Percentiles rank a stretch among this genome's conserved stretches.
Evolutionary conservation across 2,888 invertebrate genomes (phyloP).

Genomic region (Diloba caeruleocephala): DNA sequence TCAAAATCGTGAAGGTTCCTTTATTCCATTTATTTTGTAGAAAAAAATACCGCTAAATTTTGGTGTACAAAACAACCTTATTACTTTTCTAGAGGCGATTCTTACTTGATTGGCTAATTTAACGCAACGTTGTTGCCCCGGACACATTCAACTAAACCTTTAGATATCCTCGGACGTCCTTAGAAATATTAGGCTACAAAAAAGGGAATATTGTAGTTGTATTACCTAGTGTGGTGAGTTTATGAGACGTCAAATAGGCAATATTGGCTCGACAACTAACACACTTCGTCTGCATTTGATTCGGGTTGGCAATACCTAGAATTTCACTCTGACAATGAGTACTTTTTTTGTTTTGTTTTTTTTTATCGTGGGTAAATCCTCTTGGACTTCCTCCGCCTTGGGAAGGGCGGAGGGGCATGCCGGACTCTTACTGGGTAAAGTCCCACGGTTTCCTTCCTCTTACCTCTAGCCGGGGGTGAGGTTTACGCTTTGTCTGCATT

Average conservation of each 20-base stretch:
- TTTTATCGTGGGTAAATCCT: too few relatives aligned
- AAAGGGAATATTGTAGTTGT: background rate
- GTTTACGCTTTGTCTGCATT: too few relatives aligned
- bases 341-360: background rate
- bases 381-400: too few relatives aligned
- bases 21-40: background rate
- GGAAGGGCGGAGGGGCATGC: too few relatives aligned
- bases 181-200: conserved; percentile 8
- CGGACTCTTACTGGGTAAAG: too few relatives aligned
- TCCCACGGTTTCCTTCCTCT: too few relatives aligned
- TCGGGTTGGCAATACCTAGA: background rate
- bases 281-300: background rate
- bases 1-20: too few relatives aligned
- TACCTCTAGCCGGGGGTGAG: too few relatives aligned
- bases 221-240: conserved; percentile 14
- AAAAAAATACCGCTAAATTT: background rate
- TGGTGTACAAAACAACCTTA: conserved; percentile 1
- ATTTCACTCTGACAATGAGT: background rate
- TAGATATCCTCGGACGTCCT: background rate
- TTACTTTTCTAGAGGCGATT: conserved; percentile 5
- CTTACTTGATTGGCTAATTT: conserved; percentile 3
- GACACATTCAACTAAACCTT: conserved; percentile 18
- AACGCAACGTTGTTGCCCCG: background rate
- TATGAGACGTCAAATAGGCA: conserved; percentile 24
- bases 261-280: conserved; percentile 4